These are phyloP conservation scores for Laticauda colubrina DNA, from an alignment of 2,113 vertebrate genomes.

Conservation along the genomic window DNA sequence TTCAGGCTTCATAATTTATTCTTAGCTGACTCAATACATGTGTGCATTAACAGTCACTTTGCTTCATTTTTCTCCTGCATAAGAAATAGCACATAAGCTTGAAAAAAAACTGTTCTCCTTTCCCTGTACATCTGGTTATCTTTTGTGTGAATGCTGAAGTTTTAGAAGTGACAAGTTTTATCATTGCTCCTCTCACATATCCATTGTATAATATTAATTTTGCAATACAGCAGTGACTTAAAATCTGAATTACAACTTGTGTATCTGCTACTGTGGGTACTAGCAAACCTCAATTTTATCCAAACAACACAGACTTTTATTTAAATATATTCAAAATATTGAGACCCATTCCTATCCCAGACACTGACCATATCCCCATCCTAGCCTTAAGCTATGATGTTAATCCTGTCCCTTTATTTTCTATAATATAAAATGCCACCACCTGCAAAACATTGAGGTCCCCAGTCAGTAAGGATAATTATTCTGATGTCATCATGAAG, in stretches of 20 bases:
- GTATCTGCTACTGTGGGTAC: not conserved
- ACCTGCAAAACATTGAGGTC: not conserved
- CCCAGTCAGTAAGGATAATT: not conserved
- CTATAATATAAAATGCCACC: not conserved
- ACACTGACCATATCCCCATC: not conserved
- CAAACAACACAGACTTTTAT: not conserved
- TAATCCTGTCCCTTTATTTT: not conserved
- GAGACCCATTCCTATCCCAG: not conserved
- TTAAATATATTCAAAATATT: not conserved
- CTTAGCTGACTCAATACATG: not conserved
- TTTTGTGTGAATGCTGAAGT: not conserved
- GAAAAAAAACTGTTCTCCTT: not conserved
- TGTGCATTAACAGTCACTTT: not conserved
- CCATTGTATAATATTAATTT: not conserved
- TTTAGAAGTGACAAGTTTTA: not conserved
- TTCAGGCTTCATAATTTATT: not conserved
- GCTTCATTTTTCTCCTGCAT: not conserved
- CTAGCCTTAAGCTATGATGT: not conserved
- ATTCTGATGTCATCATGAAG: not conserved
- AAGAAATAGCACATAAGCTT: not conserved
- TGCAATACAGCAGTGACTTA: not conserved
- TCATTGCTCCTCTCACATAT: not conserved
- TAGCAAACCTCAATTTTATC: not conserved
- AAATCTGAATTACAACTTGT: not conserved
- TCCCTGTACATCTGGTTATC: not conserved